Evolutionary conservation across 2,113 vertebrate species (phyloP), one percentile per base, ranked within the genome.

Genomic region (Pseudois nayaur): DNA sequence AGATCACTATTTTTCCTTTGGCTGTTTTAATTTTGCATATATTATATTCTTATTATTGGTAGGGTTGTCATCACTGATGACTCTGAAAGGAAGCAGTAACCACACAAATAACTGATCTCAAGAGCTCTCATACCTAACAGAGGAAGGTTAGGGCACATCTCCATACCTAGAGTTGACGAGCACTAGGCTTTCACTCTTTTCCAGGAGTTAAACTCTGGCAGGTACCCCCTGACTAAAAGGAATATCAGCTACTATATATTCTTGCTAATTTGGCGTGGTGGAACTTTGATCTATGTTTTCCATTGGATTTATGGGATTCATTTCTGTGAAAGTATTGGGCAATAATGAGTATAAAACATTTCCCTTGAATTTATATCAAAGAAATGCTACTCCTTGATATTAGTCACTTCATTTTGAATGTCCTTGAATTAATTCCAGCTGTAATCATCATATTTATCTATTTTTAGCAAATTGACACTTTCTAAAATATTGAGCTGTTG

Each of bases 381-480:
- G 94, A 98, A 98, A 97, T 97, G 88, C 95, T 98, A 98, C 84
- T 98, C 92, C 96, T 60, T 27, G 98, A 98, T 91, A 97, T 98
- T 98, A 98, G 52, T 98, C 98, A 98, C 98, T 97, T 98, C 87
- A 54, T 98, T 97, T 95, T 97, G 91, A 98, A 98, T 95, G 98
- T 97, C 97, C 94, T 98, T 98, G 95, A 98, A 98, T 98, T 98
- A 98, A 98, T 98, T 98, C 98, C 98, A 99, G 96, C 21, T 95
- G 97, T 98, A 98, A 98, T 98, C 97, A 97, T 96, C 95, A 97
- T 97, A 96, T 98, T 96, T 97, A 89, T 97, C 91, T 99, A 98
- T 98, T 98, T 98, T 98, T 98, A 98, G 98, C 94, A 98, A 98
- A 97, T 94, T 9, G 54, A 86, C 94, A 88, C 95, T 98, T 98